A percentile compares a stretch with the other conserved stretches of the same genome.
These are phyloP conservation scores for Notospermus geniculatus DNA, from an alignment of 1,140 invertebrate genomes.

Conservation along the genomic window DNA sequence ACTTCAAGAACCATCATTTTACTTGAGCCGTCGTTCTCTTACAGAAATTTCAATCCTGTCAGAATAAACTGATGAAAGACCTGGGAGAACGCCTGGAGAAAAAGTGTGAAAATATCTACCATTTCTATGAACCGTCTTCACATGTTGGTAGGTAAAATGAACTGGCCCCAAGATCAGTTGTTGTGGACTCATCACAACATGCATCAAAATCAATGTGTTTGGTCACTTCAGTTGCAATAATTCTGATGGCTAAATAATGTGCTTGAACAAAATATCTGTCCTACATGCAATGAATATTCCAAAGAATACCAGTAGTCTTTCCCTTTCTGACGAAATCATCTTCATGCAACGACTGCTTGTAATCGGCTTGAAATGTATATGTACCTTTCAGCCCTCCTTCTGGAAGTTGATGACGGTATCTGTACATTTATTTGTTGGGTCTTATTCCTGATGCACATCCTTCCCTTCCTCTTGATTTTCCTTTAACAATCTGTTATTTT, in stretches of 20 bases:
- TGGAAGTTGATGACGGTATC: background rate
- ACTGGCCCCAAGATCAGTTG: too few relatives aligned
- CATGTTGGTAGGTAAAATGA: conserved; percentile 26
- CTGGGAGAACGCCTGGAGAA: conserved; percentile 36
- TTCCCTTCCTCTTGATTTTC: too few relatives aligned
- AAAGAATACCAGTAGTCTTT: background rate
- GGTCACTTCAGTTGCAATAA: too few relatives aligned
- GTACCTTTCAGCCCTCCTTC: background rate
- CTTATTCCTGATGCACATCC: too few relatives aligned
- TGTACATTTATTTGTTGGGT: background rate
- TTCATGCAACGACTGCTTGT: conserved; percentile 12
- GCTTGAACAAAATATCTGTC: too few relatives aligned
- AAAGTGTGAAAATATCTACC: conserved; percentile 41
- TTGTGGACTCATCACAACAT: too few relatives aligned
- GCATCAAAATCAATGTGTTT: too few relatives aligned
- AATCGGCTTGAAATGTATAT: background rate
- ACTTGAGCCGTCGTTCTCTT: conserved; percentile 1
- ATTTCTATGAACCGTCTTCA: conserved; percentile 27
- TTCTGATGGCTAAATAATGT: too few relatives aligned
- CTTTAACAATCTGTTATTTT: too few relatives aligned
- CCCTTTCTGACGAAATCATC: conserved; percentile 20
- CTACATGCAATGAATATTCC: too few relatives aligned
- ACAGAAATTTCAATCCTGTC: conserved; percentile 36
- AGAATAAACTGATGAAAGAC: conserved; percentile 43
- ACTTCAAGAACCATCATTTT: too few relatives aligned